Base-by-base conservation (phyloP, 2,113 vertebrate genomes). In the Semnornis frantzii region DNA sequence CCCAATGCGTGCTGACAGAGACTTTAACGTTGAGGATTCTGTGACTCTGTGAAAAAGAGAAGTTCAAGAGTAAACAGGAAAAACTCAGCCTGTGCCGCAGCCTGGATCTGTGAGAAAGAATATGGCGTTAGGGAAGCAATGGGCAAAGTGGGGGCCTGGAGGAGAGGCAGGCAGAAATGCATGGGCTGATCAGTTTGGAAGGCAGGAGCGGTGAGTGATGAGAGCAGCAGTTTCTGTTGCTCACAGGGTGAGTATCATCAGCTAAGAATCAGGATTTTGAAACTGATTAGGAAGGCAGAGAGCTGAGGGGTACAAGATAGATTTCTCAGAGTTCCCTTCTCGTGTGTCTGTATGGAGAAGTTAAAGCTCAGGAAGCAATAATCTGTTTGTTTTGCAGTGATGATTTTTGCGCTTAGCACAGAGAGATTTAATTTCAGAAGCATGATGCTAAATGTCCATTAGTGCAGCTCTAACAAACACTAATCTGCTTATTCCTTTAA, bases 351-450 rank as follows among this genome's bases (percentile, higher is more conserved):
- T 62, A 31, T 72, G 64, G 55, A 74, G 54, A 79, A 91, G 33
- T 79, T 93, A 89, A 87, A 42, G 25, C 33, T 93, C 86, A 62
- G 48, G 86, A 82, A 75, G 33, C 84, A 92, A 68, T 60, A 54
- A 75, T 90, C 54, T 84, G 68, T 85, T 75, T 79, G 34, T 70
- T 88, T 94, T 83, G 12, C 33, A 54, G 31, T 14, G 25, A 87
- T 74, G 52, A 64, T 94, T 96, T 55, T 68, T 85, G 60, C 24
- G 3, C 64, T 63, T 90, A 85, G 80, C 91, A 59, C 70, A 87
- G n/a, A 71, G 68, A 89, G 68, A 89, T 69, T 91, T 60, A 42
- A 89, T 93, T 95, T 95, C 37, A 44, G 55, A 79, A 65, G 64
- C 68, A 44, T 82, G 68, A 86, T 85, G 31, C n/a, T 87, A 90